Base-by-base conservation (phyloP, 2,888 invertebrate genomes). In the Nephrocerus scutellatus region DNA sequence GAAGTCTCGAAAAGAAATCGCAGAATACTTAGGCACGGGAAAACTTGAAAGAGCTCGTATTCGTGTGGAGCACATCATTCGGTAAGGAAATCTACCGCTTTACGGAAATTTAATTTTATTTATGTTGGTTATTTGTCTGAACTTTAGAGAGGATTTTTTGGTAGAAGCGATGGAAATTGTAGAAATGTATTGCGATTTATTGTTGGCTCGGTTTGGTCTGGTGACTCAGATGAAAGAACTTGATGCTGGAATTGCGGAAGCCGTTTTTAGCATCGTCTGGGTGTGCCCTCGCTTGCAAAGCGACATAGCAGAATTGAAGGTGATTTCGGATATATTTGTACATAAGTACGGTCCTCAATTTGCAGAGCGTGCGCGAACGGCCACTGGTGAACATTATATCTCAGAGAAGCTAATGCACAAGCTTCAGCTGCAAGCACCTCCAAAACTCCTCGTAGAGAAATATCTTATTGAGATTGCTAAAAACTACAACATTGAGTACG, bases 141-240 rank as follows among this genome's bases (percentile, higher is more conserved):
- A 31, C 24, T 15, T 5, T 24, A 80, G 98, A 30, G 96, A 97
- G 71, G 98, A 99, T 70, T 99, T 98, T 66, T 76, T 97, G 70
- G 96, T 98, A 4, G 98, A 99, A 71, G 97, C 97, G 2, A 92
- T 97, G 87, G 98, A 99, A 73, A 78, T 98, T 42, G 80, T 98
- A 1, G 98, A 99, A 73, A 97, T 98, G 95, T 98, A 93, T 63
- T 97, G 98, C 70, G 98, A 99, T 71, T 73, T 98, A 35, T 68
- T 99, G 29, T 69, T 99, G 36, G 97, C 98, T 0, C 77, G 98
- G 56, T 97, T 96, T 71, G 98, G 97, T 1, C 74, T 99, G 8
- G 82, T 98, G 36, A 91, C 92, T 26, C 93, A 95, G 70, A 92
- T 93, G 88, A 93, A 93, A 75, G 91, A 79, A 63, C 71, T 97